phyloP scores from a whole-genome alignment of 2,888 invertebrate genomes.

The Phortica okadai region DNA sequence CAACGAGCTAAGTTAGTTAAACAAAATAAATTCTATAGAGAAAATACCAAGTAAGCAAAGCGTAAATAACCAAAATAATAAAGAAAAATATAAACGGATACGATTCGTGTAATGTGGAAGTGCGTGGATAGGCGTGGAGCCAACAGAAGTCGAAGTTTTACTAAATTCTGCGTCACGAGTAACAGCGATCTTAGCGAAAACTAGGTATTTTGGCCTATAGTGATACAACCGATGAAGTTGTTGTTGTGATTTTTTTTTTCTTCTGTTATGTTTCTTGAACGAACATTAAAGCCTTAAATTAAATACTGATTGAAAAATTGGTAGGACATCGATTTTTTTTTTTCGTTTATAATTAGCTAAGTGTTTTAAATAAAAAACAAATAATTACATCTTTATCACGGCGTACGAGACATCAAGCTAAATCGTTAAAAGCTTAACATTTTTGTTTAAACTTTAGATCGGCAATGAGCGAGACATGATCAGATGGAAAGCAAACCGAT shows the following conservation, averaged over 20 bases:
- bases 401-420: too few relatives aligned
- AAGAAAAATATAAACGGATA: too few relatives aligned
- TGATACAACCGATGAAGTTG: too few relatives aligned
- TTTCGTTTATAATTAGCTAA: not conserved
- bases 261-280: constrained; percentile 9
- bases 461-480: constrained; percentile 93
- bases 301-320: not conserved
- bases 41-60: not conserved
- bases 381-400: too few relatives aligned
- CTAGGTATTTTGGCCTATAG: too few relatives aligned
- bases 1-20: constrained; percentile 19
- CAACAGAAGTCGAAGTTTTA: too few relatives aligned
- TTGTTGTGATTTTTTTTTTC: not conserved
- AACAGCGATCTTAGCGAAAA: not conserved
- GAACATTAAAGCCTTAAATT: constrained; percentile 16
- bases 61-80: not conserved
- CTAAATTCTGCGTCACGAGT: not conserved
- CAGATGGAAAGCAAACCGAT: constrained; percentile 93
- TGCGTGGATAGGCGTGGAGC: not conserved
- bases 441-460: constrained; percentile 79
- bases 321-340: not conserved
- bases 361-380: too few relatives aligned
- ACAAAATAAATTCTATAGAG: constrained; percentile 2
- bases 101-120: not conserved
- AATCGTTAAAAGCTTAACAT: not conserved